Base-by-base conservation (phyloP, 1,140 invertebrate genomes). In the Physella acuta region DNA sequence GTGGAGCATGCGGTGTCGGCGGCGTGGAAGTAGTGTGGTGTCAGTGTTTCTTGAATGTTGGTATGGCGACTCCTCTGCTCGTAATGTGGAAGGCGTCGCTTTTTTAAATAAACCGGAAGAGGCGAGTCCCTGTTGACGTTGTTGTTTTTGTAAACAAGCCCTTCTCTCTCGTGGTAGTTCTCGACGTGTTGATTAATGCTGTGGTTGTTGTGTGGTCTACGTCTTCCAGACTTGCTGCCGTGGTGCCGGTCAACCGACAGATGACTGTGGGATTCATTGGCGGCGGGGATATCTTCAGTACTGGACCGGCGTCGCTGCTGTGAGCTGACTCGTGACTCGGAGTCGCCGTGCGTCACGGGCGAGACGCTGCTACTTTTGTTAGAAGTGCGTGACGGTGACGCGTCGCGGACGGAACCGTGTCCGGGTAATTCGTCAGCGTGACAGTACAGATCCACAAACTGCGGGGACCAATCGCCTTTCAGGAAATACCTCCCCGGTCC, bases 391-490 rank as follows among this genome's bases (percentile, higher is more conserved):
- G 37, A 4, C 8, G 59, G 30, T 14, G 34, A n/a, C 11, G 20
- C 34, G 11, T 34, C 37, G 28, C 26, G 3, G 8, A 34, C 20
- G 24, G 31, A 36, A 60, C 58, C 20, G 1, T 33, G 58, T 5
- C 30, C 31, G 4, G 58, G 37, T 16, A 1, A 36, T 3, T 11
- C 31, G 37, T 33, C 31, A n/a, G 30, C 33, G 16, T 60, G 31
- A 24, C 37, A 60, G 34, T 36, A 16, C 11, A 60, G 33, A n/a
- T 60, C 33, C 14, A 60, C 58, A 60, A 60, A 60, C 33, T 60
- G 58, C 4, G 58, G 58, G 20, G 58, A 60, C 58, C 58, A 60
- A 24, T 60, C 58, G 3, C 58, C 58, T 61, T 61, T 61, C 8
- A 5, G 3, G 3, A 60, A 60, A 24, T 36, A 60, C 3, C 8